A percentile compares a stretch with the other conserved stretches of the same genome.
Evolutionary conservation across 2,113 vertebrate genomes (phyloP).

Genomic region (Rhineura floridana): DNA sequence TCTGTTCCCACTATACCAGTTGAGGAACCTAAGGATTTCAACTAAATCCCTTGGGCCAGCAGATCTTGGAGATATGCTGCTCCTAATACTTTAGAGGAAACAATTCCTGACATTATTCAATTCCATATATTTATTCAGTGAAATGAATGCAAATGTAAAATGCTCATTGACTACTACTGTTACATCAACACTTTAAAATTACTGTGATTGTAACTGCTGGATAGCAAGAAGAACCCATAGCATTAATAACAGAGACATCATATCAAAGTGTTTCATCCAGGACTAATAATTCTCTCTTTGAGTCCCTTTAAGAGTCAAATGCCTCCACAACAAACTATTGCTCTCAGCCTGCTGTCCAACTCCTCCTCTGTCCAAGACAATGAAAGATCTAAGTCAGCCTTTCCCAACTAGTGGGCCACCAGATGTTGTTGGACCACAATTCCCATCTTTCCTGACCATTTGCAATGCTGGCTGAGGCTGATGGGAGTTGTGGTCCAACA

Average conservation of each 20-base stretch:
- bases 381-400: conserved; percentile 21
- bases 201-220: neutral
- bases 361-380: neutral
- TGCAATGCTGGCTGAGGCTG: no score
- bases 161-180: neutral
- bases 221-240: neutral
- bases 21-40: no score
- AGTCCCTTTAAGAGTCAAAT: neutral
- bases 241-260: neutral
- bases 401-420: no score
- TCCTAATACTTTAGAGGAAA: no score
- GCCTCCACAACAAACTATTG: neutral
- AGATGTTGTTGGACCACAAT: no score
- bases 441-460: no score
- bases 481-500: no score
- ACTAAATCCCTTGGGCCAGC: no score
- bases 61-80: no score
- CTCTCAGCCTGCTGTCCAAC: neutral
- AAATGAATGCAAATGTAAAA: neutral
- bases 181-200: neutral
- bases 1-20: no score
- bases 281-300: neutral
- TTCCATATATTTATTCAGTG: neutral
- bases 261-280: neutral
- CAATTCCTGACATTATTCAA: neutral